Evolutionary conservation across 2,797 vertebrate genomes (phyloP).

Genomic region (Xiphophorus birchmanni): DNA sequence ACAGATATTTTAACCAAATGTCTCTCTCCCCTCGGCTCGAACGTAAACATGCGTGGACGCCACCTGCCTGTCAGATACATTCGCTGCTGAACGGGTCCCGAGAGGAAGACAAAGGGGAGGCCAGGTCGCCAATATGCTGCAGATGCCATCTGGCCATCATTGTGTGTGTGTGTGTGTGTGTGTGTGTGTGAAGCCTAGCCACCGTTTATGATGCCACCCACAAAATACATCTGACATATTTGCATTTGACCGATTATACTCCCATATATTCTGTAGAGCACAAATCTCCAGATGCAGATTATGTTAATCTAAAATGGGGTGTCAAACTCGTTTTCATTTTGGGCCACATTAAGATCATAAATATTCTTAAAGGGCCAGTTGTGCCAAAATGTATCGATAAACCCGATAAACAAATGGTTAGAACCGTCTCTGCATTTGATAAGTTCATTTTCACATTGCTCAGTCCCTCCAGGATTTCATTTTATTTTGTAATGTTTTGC

Average conservation of each 20-base stretch:
- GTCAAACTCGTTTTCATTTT: too few species aligned
- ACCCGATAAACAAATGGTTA: too few species aligned
- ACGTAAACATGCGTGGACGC: constrained; percentile 32
- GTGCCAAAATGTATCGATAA: too few species aligned
- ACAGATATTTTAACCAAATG: constrained; percentile 43
- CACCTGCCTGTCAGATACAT: constrained; percentile 61
- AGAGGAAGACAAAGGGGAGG: constrained; percentile 47
- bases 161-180: constrained; percentile 13
- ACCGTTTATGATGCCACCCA: constrained; percentile 38
- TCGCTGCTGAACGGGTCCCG: constrained; percentile 49
- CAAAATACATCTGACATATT: constrained; percentile 44
- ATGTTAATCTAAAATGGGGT: neutral
- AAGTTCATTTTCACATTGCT: too few species aligned
- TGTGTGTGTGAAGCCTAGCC: constrained; percentile 22
- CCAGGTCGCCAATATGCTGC: constrained; percentile 52
- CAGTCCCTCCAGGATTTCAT: too few species aligned
- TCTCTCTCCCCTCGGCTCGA: constrained; percentile 17
- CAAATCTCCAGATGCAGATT: constrained; percentile 38
- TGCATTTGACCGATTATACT: constrained; percentile 45
- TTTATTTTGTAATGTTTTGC: too few species aligned
- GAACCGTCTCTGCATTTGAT: too few species aligned
- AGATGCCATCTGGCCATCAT: constrained; percentile 66
- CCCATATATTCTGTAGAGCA: constrained; percentile 30
- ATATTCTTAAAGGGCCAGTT: too few species aligned
- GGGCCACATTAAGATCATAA: too few species aligned